Evolutionary conservation across 2,113 vertebrate genomes (phyloP), one percentile per base, ranked within the genome.

Genomic region (Gobiocypris rarus): DNA sequence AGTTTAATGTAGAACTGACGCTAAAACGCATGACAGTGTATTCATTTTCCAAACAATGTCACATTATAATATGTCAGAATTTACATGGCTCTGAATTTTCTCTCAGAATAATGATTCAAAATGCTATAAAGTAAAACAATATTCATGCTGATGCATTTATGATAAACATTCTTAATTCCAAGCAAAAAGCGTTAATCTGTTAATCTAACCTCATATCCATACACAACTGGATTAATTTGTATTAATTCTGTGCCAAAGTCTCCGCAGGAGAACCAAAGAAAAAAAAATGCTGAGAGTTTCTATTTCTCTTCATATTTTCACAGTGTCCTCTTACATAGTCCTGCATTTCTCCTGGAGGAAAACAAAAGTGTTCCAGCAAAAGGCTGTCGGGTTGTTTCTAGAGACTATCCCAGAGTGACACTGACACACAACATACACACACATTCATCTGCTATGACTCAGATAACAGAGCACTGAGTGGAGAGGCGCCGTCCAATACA

Each of bases 401-500:
- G 28, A 52, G 79, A 13, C 54, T 43, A 13, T 61, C 15, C 54
- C 56, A 78, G 56, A 59, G 75, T 41, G 75, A 78, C 50, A 34
- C 63, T 38, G 65, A 82, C 28, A 41, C 78, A 69, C 28, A 34
- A 13, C 26, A 54, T 13, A 14, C 13, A 61, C 13, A 78, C 54
- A 17, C 34, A 78, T 8, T 28, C 15, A 15, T 70, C 6, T 41
- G 28, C 22, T 59, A 10, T 56, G 80, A 82, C 63, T 82, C 48
- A 82, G 80, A 82, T 82, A 70, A 34, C 31, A 71, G 80, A 82
- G 65, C 80, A 94, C 88, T 96, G 96, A 83, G 96, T 92, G 0
- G 95, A 95, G 6, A 98, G 91, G 4, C 97, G 97, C 85, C 96
- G 93, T n/a, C 97, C 97, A 1, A 98, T 97, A 70, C 96, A 98